A percentile compares a stretch with the other conserved stretches of the same genome.
Conservation (phyloP, 2,888 invertebrate species). For the Acanthopleura granulata region DNA sequence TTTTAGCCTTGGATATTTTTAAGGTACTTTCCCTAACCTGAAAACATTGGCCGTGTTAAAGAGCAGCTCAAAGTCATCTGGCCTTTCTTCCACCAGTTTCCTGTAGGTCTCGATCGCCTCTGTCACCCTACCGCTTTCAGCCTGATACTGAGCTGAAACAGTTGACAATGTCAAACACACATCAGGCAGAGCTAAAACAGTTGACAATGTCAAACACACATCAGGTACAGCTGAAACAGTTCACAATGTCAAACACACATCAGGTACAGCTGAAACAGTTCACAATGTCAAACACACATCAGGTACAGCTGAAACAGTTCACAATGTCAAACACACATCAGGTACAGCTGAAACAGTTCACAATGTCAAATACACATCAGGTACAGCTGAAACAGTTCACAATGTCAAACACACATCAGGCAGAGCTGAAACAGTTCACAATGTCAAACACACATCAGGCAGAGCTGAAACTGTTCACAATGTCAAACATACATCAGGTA, state of each 20-base stretch:
- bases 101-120: slow-evolving; percentile 88
- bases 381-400: slow-evolving; percentile 74
- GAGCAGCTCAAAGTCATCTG: slow-evolving; percentile 85
- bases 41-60: slow-evolving; percentile 91
- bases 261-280: slow-evolving; percentile 74
- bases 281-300: too few species aligned
- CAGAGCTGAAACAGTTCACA: slow-evolving; percentile 76
- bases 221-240: slow-evolving; percentile 74
- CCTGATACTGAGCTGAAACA: slow-evolving; percentile 86
- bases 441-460: too few species aligned
- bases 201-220: background rate
- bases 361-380: too few species aligned
- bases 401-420: too few species aligned
- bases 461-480: slow-evolving; percentile 76
- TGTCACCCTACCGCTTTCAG: slow-evolving; percentile 81
- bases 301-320: slow-evolving; percentile 74
- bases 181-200: slow-evolving; percentile 34
- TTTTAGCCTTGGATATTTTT: background rate
- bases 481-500: too few species aligned
- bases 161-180: background rate
- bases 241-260: too few species aligned
- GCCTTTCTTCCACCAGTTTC: slow-evolving; percentile 82
- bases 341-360: slow-evolving; percentile 74
- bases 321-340: too few species aligned
- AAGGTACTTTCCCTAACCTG: slow-evolving; percentile 70